Conservation (phyloP, 2,797 vertebrate species). For the Lagocephalus sceleratus region DNA sequence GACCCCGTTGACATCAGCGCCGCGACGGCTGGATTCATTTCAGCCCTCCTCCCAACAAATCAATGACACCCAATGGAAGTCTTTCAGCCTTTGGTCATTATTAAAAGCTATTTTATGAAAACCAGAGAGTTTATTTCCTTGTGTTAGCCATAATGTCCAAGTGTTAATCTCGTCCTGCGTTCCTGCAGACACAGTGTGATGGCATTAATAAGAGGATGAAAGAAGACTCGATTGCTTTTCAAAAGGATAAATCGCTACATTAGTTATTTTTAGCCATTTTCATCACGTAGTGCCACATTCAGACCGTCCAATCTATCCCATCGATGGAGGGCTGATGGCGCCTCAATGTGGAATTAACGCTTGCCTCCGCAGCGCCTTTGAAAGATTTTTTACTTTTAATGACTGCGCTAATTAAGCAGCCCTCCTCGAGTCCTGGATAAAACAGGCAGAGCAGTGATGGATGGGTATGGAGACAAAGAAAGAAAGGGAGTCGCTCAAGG, state of each 20-base stretch:
- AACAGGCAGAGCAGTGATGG: conserved; percentile 41
- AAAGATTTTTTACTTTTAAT: conserved; percentile 56
- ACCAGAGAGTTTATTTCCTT: background rate
- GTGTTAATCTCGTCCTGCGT: background rate
- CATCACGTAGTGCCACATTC: conserved; percentile 55
- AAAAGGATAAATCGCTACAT: conserved; percentile 36
- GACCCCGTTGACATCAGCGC: no score
- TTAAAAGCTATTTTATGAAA: background rate
- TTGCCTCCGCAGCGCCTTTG: conserved; percentile 27
- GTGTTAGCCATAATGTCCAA: background rate
- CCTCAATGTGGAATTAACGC: conserved; percentile 51
- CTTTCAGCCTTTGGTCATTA: no score
- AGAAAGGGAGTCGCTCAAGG: conserved; percentile 39
- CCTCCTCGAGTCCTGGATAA: conserved; percentile 41
- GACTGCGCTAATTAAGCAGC: conserved; percentile 59
- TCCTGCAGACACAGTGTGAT: conserved; percentile 9
- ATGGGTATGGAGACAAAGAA: conserved; percentile 48
- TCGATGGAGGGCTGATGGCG: conserved; percentile 36
- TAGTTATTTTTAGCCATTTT: conserved; percentile 56
- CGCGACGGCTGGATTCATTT: no score
- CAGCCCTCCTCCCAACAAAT: no score
- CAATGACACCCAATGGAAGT: no score
- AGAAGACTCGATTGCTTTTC: conserved; percentile 30
- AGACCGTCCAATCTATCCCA: conserved; percentile 47
- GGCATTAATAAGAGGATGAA: conserved; percentile 28